Conservation (phyloP, 2,888 invertebrate species). For the Ectemnius cavifrons region DNA sequence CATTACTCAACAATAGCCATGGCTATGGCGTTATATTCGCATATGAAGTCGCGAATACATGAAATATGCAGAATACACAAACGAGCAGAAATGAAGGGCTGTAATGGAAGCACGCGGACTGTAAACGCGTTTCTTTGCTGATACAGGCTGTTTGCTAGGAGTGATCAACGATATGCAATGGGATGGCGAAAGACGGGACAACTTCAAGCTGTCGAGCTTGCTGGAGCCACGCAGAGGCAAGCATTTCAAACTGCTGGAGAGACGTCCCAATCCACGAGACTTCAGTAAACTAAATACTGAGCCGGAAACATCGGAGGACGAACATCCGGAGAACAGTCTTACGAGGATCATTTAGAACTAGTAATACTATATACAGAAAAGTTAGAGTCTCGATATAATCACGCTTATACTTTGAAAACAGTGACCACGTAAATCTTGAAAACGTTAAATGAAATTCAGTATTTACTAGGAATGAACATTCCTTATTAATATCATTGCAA, state of each 20-base stretch:
- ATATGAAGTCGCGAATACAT: no score
- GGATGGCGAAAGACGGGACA: slow-evolving; percentile 73
- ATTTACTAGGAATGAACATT: background rate
- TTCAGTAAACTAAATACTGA: slow-evolving; percentile 76
- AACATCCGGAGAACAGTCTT: slow-evolving; percentile 68
- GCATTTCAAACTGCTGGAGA: slow-evolving; percentile 79
- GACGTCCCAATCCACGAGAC: slow-evolving; percentile 74
- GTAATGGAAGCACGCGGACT: background rate
- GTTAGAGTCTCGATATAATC: no score
- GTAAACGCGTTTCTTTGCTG: slow-evolving; percentile 34
- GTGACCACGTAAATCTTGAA: background rate
- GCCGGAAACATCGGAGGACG: slow-evolving; percentile 76
- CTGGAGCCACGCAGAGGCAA: slow-evolving; percentile 80
- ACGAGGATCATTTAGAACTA: slow-evolving; percentile 60
- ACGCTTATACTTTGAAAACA: no score
- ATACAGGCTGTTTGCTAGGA: slow-evolving; percentile 72
- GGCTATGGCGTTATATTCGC: no score
- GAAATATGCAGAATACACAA: no score
- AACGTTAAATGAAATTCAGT: background rate
- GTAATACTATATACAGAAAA: background rate
- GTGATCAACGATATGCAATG: slow-evolving; percentile 69
- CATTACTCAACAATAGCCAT: no score
- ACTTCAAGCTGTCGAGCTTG: slow-evolving; percentile 83
- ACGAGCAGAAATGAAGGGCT: no score
- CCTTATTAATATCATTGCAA: background rate